Evolutionary conservation across 2,797 vertebrate species (phyloP).

Genomic region (Schizopygopsis malacanthus): DNA sequence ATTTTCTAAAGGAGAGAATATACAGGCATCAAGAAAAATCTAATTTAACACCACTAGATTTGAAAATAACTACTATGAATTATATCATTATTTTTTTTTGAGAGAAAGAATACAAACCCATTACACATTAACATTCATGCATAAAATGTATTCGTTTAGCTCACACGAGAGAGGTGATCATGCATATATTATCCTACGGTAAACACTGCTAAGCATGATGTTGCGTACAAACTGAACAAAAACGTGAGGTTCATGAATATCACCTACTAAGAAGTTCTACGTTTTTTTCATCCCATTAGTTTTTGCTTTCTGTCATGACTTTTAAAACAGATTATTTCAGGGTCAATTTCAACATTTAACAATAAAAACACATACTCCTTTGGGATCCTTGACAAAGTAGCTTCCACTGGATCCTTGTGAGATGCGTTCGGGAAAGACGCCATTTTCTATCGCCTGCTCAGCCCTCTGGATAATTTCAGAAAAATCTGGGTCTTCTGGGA

Average conservation of each 20-base stretch:
- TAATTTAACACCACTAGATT: not conserved
- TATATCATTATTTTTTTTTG: not conserved
- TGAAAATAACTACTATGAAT: not conserved
- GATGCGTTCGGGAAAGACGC: constrained; percentile 92
- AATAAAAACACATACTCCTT: constrained; percentile 79
- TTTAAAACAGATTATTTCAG: not conserved
- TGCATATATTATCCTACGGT: not conserved
- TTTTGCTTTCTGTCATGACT: not conserved
- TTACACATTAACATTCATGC: not conserved
- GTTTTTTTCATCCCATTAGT: not conserved
- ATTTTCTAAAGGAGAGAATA: constrained; percentile 81
- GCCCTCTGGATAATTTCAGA: constrained; percentile 86
- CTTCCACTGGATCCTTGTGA: constrained; percentile 97
- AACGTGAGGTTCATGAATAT: not conserved
- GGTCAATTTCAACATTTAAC: not conserved
- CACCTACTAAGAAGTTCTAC: not conserved
- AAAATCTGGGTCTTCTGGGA: constrained; percentile 92
- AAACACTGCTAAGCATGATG: not conserved
- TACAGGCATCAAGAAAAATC: not conserved
- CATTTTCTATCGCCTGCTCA: constrained; percentile 92
- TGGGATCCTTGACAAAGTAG: constrained; percentile 97
- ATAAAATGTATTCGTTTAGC: not conserved
- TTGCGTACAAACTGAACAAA: not conserved
- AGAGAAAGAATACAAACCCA: not conserved
- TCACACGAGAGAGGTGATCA: not conserved